Conservation (phyloP, 2,113 vertebrate genomes). For the Damaliscus lunatus region DNA sequence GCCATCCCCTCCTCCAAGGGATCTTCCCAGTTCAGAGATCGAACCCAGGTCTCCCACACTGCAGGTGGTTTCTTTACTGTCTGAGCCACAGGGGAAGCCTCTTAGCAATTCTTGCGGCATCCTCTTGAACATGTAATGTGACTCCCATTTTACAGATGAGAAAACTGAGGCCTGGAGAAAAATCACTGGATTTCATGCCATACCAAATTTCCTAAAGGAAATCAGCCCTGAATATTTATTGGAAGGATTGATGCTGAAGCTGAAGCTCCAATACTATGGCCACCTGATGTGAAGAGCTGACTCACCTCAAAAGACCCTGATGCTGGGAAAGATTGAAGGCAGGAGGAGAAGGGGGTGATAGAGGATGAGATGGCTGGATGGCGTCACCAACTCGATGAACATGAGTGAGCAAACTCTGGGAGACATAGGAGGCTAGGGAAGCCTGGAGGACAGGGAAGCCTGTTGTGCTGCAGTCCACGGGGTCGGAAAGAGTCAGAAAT, state of each 20-base stretch:
- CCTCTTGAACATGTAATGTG: neutral
- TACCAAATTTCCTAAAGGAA: neutral
- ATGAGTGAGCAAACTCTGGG: neutral
- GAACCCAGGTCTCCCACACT: neutral
- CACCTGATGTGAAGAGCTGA: neutral
- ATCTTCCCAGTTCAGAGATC: neutral
- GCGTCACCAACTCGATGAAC: neutral
- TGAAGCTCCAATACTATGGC: neutral
- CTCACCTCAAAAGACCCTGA: neutral
- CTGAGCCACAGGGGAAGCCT: neutral
- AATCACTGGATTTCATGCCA: neutral
- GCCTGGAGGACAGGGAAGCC: neutral
- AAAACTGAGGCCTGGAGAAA: neutral
- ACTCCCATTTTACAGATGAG: neutral
- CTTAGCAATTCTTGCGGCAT: neutral
- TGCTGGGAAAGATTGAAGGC: neutral
- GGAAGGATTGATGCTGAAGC: neutral
- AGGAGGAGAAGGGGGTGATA: neutral
- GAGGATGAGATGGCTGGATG: neutral
- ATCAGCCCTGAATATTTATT: neutral
- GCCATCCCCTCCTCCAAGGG: neutral
- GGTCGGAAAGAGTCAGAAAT: neutral
- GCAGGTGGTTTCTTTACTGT: neutral
- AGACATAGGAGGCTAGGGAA: neutral
- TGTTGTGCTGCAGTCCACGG: accelerated